A percentile compares a stretch with the other conserved stretches of the same genome.
Evolutionary conservation across 1,140 invertebrate species (phyloP).

Genomic region (Scaptomyza graminum): DNA sequence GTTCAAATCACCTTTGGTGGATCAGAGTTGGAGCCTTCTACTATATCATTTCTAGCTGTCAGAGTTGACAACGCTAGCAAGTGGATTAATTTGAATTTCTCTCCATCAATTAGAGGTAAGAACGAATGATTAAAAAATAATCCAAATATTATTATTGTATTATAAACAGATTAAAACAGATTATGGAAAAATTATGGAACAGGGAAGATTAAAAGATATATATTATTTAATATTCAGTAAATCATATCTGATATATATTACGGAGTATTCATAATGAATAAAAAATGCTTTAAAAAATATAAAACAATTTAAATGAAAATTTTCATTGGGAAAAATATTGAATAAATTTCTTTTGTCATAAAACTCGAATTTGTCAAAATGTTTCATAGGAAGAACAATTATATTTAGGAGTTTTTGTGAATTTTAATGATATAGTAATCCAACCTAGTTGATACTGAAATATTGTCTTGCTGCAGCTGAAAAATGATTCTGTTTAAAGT

Average conservation of each 20-base stretch:
- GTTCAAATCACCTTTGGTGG: constrained; percentile 28
- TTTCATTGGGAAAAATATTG: too few relatives aligned
- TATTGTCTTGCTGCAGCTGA: too few relatives aligned
- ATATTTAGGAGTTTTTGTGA: too few relatives aligned
- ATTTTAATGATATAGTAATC: too few relatives aligned
- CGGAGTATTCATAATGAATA: neutral
- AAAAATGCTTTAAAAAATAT: neutral
- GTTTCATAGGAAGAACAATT: too few relatives aligned
- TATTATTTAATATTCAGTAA: neutral
- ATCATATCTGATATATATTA: neutral
- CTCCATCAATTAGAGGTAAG: constrained; percentile 62
- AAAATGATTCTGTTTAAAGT: too few relatives aligned
- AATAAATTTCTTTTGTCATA: too few relatives aligned
- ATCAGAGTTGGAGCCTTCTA: neutral
- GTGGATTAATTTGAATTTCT: constrained; percentile 76
- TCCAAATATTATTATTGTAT: neutral
- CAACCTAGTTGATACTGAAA: too few relatives aligned
- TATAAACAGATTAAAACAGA: constrained; percentile 6
- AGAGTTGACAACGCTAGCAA: constrained; percentile 54
- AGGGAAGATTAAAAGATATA: neutral
- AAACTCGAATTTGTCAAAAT: too few relatives aligned
- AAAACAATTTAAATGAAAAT: neutral
- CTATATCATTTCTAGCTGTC: constrained; percentile 34
- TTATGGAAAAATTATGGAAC: neutral
- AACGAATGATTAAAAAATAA: neutral